Percentiles rank a stretch among this genome's conserved stretches.
These are phyloP conservation scores for Stichopus chloronotus DNA, from an alignment of 35 echinoderm and acorn worm genomes.

Conservation along the genomic window DNA sequence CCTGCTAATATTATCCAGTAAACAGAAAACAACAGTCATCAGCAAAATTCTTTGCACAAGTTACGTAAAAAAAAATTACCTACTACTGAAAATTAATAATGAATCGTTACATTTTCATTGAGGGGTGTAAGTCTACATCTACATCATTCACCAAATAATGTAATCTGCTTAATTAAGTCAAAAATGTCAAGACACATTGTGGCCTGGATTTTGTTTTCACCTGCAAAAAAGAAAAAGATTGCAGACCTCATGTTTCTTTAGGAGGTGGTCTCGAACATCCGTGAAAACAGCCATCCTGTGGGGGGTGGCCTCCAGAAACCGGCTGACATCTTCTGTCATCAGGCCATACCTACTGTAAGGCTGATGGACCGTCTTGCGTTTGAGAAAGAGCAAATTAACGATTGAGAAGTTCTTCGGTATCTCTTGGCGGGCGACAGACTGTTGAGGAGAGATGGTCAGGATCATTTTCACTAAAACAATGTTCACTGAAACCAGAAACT, in stretches of 20 bases:
- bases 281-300: neutral
- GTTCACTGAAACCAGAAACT: too few species aligned
- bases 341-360: constrained; percentile 40
- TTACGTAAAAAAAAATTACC: too few species aligned
- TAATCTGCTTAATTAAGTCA: too few species aligned
- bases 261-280: neutral
- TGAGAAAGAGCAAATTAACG: constrained; percentile 29
- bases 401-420: neutral
- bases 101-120: too few species aligned
- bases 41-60: too few species aligned
- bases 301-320: constrained; percentile 27
- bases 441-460: neutral
- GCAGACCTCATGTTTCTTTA: neutral
- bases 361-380: constrained; percentile 9
- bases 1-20: too few species aligned
- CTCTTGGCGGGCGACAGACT: constrained; percentile 6
- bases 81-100: too few species aligned
- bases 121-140: too few species aligned
- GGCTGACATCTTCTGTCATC: constrained; percentile 35
- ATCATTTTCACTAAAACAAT: neutral
- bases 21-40: too few species aligned
- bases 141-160: too few species aligned
- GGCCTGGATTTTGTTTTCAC: too few species aligned
- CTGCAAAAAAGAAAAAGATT: neutral
- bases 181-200: too few species aligned